These are phyloP conservation scores for Aphidius gifuensis DNA, from an alignment of 1,140 invertebrate genomes.

Conservation along the genomic window DNA sequence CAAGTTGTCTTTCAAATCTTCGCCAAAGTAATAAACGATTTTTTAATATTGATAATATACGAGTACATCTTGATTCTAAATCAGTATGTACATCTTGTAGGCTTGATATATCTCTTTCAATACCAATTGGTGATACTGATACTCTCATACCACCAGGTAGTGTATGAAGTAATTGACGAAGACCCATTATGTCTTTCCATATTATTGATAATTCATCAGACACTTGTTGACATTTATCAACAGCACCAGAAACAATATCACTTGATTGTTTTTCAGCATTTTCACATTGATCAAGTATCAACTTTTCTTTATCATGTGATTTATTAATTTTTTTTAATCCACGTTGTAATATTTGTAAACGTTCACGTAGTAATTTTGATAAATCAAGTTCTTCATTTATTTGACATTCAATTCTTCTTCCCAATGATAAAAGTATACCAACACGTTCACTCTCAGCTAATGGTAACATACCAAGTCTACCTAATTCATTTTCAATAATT, in stretches of 20 bases:
- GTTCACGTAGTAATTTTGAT: constrained; percentile 66
- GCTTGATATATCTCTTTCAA: constrained; percentile 72
- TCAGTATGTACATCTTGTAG: constrained; percentile 70
- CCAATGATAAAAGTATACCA: constrained; percentile 65
- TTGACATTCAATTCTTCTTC: constrained; percentile 65
- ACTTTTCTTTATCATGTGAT: constrained; percentile 62
- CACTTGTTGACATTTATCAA: constrained; percentile 64
- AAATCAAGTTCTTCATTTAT: constrained; percentile 73
- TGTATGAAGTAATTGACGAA: constrained; percentile 72
- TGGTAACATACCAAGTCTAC: constrained; percentile 67
- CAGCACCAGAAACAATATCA: constrained; percentile 67
- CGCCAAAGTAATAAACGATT: constrained; percentile 68
- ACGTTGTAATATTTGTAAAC: constrained; percentile 66
- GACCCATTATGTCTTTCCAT: constrained; percentile 73
- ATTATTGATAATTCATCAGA: constrained; percentile 63
- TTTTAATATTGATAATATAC: constrained; percentile 64
- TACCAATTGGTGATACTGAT: constrained; percentile 68
- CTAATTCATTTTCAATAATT: constrained; percentile 74
- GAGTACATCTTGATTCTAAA: constrained; percentile 66
- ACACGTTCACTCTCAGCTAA: constrained; percentile 72
- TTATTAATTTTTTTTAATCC: constrained; percentile 65
- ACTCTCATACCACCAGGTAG: constrained; percentile 69
- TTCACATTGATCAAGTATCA: constrained; percentile 69
- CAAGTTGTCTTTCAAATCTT: constrained; percentile 70
- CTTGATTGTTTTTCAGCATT: constrained; percentile 67